Evolutionary conservation across 1,140 invertebrate species (phyloP).

Genomic region (Cephus cinctus): DNA sequence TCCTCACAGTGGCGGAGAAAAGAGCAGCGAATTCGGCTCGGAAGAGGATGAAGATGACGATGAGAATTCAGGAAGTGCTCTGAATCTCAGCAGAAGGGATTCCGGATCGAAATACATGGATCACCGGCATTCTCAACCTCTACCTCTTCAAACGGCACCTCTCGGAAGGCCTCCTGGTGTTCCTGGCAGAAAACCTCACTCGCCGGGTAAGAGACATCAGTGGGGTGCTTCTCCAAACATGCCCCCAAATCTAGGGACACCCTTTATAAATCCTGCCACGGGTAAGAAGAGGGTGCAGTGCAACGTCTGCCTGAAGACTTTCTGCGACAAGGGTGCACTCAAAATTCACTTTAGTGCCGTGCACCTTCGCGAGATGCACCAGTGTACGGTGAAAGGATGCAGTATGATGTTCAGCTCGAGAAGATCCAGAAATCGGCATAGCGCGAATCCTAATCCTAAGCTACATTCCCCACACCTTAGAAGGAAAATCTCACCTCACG

Average conservation of each 20-base stretch:
- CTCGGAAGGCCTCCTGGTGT: slow-evolving; percentile 52
- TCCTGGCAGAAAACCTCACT: slow-evolving; percentile 75
- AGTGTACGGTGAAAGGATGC: slow-evolving; percentile 97
- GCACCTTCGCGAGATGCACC: slow-evolving; percentile 98
- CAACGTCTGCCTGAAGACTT: slow-evolving; percentile 97
- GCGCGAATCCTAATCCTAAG: slow-evolving; percentile 98
- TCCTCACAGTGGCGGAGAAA: slow-evolving; percentile 41
- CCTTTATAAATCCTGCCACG: slow-evolving; percentile 87
- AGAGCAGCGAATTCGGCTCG: slow-evolving; percentile 57
- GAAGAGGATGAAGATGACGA: slow-evolving; percentile 69
- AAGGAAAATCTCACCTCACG: slow-evolving; percentile 89
- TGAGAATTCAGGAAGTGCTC: slow-evolving; percentile 64
- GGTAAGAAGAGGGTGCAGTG: slow-evolving; percentile 97
- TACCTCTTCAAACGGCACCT: slow-evolving; percentile 35
- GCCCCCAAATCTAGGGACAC: slow-evolving; percentile 83
- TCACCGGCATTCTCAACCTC: slow-evolving; percentile 11
- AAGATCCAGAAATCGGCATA: slow-evolving; percentile 92
- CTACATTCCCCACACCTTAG: slow-evolving; percentile 92
- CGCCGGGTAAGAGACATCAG: slow-evolving; percentile 80
- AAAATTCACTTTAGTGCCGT: slow-evolving; percentile 99
- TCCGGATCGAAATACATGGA: slow-evolving; percentile 23
- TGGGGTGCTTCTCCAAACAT: slow-evolving; percentile 77
- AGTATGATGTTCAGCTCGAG: slow-evolving; percentile 99
- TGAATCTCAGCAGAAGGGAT: slow-evolving; percentile 66
- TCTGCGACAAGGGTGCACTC: slow-evolving; percentile 98